Conservation (phyloP, 1,140 invertebrate genomes). For the Nephotettix cincticeps region DNA sequence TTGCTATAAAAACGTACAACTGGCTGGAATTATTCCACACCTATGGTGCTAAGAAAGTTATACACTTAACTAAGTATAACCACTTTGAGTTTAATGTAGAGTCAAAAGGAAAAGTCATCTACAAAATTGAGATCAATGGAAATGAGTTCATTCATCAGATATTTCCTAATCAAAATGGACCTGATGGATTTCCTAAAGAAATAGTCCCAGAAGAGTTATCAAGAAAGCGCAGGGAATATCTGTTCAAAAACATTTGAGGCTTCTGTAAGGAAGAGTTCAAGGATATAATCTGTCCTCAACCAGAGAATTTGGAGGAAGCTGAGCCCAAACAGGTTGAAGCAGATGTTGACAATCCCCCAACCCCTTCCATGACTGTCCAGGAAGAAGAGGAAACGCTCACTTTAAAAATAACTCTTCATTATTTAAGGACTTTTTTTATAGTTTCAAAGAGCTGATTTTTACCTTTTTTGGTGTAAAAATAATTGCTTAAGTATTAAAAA, state of each 20-base stretch:
- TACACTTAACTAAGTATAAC: slow-evolving; percentile 17
- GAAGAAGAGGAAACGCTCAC: background rate
- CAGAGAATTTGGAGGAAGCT: background rate
- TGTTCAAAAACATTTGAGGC: slow-evolving; percentile 24
- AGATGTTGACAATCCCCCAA: background rate
- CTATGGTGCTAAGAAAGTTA: slow-evolving; percentile 19
- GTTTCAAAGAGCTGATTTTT: background rate
- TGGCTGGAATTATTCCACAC: slow-evolving; percentile 13
- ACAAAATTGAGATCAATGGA: slow-evolving; percentile 3
- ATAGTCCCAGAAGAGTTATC: slow-evolving; percentile 1
- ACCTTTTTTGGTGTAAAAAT: background rate
- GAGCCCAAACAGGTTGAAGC: too few species aligned
- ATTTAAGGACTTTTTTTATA: background rate
- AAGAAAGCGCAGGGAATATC: slow-evolving; percentile 13
- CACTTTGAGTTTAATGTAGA: slow-evolving; percentile 17
- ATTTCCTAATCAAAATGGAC: background rate
- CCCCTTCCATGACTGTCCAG: background rate
- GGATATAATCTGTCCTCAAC: background rate
- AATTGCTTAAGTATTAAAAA: slow-evolving; percentile 21
- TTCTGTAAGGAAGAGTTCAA: slow-evolving; percentile 28
- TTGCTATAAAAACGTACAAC: background rate
- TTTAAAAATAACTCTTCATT: background rate
- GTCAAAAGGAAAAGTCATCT: slow-evolving; percentile 18
- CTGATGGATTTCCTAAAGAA: slow-evolving; percentile 8
- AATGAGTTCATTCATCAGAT: slow-evolving; percentile 4